Evolutionary conservation across 1,140 invertebrate species (phyloP).

Genomic region (Campoletis sonorensis): DNA sequence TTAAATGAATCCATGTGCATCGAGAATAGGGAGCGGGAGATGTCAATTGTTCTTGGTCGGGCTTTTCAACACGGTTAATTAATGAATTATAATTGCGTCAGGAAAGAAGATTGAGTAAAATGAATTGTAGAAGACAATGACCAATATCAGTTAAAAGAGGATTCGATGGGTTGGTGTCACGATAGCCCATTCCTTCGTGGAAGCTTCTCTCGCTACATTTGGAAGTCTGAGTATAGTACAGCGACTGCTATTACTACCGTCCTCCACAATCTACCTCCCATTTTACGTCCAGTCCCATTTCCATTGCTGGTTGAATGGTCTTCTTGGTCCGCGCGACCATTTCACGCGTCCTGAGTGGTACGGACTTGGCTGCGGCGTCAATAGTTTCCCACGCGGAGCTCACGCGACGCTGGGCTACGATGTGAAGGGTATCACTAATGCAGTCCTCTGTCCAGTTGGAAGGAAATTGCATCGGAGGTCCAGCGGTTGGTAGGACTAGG

Average conservation of each 20-base stretch:
- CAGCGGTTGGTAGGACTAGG: background rate
- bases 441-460: constrained; percentile 61
- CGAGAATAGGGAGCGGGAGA: background rate
- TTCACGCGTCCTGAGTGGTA: constrained; percentile 28
- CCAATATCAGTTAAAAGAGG: too few relatives aligned
- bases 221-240: background rate
- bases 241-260: background rate
- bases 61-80: background rate
- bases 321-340: constrained; percentile 38
- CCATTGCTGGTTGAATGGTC: background rate
- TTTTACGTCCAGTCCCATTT: background rate
- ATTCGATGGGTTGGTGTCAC: too few relatives aligned
- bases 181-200: too few relatives aligned
- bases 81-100: too few relatives aligned
- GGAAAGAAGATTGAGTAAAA: too few relatives aligned
- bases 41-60: background rate
- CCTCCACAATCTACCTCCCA: background rate
- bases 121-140: too few relatives aligned
- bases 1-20: background rate
- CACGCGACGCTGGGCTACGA: background rate
- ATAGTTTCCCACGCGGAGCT: constrained; percentile 46
- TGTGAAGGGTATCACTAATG: constrained; percentile 63
- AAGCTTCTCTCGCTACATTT: background rate
- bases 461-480: constrained; percentile 63
- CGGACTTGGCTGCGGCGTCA: constrained; percentile 22